These are phyloP conservation scores for Synodontis membranacea DNA, from an alignment of 2,113 vertebrate genomes.

Conservation along the genomic window DNA sequence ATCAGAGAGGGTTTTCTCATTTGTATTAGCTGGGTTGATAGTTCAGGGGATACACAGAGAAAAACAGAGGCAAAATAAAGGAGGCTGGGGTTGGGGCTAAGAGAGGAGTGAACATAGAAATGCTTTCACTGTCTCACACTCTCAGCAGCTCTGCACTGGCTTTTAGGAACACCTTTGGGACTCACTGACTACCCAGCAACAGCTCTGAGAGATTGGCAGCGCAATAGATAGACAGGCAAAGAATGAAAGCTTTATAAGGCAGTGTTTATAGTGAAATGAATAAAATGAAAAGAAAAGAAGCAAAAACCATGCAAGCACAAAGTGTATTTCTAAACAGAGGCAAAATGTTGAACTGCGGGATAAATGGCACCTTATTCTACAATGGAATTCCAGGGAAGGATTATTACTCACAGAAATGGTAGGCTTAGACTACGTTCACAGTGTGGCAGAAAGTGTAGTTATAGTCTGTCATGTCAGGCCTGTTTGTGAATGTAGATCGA, in stretches of 20 bases:
- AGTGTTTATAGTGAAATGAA: background rate
- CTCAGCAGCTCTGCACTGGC: conserved; percentile 60
- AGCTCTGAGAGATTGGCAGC: conserved; percentile 31
- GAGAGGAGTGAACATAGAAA: conserved; percentile 70
- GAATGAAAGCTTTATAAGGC: background rate
- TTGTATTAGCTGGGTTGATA: background rate
- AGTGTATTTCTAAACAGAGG: background rate
- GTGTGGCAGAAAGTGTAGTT: background rate
- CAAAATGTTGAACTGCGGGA: background rate
- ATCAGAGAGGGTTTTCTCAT: conserved; percentile 16
- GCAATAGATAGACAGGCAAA: conserved; percentile 7
- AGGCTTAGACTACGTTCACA: background rate
- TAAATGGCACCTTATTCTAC: background rate
- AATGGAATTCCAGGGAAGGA: background rate
- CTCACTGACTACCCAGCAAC: conserved; percentile 50
- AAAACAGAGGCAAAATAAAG: conserved; percentile 53
- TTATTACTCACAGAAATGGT: background rate
- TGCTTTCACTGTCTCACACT: conserved; percentile 69
- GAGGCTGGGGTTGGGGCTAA: conserved; percentile 33
- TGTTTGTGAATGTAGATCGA: background rate
- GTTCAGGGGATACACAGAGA: background rate
- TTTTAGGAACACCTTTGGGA: conserved; percentile 70
- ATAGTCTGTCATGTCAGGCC: background rate
- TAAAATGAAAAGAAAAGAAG: background rate
- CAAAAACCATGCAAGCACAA: background rate